Evolutionary conservation across 2,113 vertebrate species (phyloP), one percentile per base, ranked within the genome.

Genomic region (Mesitornis unicolor): DNA sequence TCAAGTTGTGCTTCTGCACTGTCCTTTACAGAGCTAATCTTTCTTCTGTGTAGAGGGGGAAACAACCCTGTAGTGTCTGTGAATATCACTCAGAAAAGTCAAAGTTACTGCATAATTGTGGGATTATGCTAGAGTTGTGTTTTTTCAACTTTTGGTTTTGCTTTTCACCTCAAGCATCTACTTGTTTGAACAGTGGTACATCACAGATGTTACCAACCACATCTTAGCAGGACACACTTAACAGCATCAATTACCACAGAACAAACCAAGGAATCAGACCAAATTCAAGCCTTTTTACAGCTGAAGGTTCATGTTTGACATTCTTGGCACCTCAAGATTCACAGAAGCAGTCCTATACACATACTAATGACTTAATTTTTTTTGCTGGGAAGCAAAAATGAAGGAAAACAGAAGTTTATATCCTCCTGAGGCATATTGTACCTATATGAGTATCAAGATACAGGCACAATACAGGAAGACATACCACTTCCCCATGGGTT

Each of bases 41-140:
- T 78, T 81, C 9, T 67, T 54, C 50, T 0, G 0, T 18, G 8
- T 18, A 48, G 33, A n/a, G 9, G 7, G 5, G 7, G 10, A 9
- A 42, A 57, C 31, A 33, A 1, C 4, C 13, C 8, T 12, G 28
- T 33, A 25, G 17, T 22, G 19, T 19, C 56, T 51, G 8, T 71
- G 24, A 65, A 7, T 25, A 35, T 36, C 33, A 71, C 15, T 45
- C 38, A 7, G 7, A 83, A 11, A 89, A 64, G 69, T 61, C 10
- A 83, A 47, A 93, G 35, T 24, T 54, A 57, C 9, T 65, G 17
- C 11, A 16, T 53, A 70, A 40, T 76, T 40, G 7, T 40, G 5
- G 50, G 13, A 73, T 21, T 74, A 4, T 67, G 26, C 4, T 51
- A 73, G 13, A 43, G 11, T 42, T 4, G 4, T 17, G 31, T 70